Evolutionary conservation across 2,888 invertebrate genomes (phyloP), one percentile per base, ranked within the genome.

Genomic region (Kryphioiulus occultus): DNA sequence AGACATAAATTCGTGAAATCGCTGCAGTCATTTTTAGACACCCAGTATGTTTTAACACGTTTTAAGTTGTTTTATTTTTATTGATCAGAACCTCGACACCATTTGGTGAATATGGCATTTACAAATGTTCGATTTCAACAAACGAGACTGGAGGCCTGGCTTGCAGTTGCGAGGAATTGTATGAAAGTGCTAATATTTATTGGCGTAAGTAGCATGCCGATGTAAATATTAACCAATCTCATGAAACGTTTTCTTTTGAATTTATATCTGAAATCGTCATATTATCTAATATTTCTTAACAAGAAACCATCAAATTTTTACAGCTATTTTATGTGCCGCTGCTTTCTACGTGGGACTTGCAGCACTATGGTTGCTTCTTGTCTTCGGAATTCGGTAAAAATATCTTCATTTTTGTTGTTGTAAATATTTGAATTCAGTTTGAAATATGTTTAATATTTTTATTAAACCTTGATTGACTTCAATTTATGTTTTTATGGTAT

Each of bases 331-430:
- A 35, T 86, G 86, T 78, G 59, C 68, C 32, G 26, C n/a, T 32
- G 86, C 78, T 32, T 59, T 89, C 68, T 88, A 88, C 85, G 26
- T 89, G 15, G 86, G 87, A 53, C 87, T 90, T 85, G 89, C 88
- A 26, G 9, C 88, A 39, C 44, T 88, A 26, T 88, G 88, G 88
- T 15, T 86, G 12, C 42, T 86, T 19, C 30, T 30, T 35, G 5
- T 68, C 5, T 86, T 68, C 26, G 59, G 22, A 5, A 59, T 68
- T 47, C 2, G 32, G 59, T 86, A 78, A 32, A n/a, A n/a, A 12
- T 22, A n/a, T 86, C 42, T 85, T 19, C 7, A 42, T 85, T 42
- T 85, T 32, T 83, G 10, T 12, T 35, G 35, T 35, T 82, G 12
- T 78, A 30, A 82, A 82, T n/a, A 82, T 82, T 32, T 82, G 19